phyloP scores from a whole-genome alignment of 2,113 vertebrate genomes.

The Eurystomus gularis region DNA sequence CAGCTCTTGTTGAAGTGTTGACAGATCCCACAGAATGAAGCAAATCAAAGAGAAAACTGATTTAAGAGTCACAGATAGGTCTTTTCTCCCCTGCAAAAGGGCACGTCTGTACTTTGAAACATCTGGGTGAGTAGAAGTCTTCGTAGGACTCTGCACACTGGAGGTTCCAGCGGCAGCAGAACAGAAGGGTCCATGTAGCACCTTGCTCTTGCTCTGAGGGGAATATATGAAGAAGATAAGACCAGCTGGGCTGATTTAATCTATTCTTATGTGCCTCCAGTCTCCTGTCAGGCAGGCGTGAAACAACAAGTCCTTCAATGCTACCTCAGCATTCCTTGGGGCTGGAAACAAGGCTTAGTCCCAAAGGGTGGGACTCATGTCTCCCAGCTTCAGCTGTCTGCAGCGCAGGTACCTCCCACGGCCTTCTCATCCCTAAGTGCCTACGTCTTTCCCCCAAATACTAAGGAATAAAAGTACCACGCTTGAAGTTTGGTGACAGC shows the following conservation, averaged over 20 bases:
- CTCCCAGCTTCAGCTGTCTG: neutral
- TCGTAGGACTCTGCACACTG: neutral
- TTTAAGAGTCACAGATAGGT: neutral
- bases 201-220: neutral
- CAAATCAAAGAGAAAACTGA: neutral
- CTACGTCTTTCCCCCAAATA: neutral
- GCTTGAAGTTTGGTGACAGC: neutral
- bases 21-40: neutral
- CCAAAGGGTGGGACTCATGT: neutral
- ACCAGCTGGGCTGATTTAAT: conserved; percentile 6
- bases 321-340: neutral
- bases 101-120: neutral
- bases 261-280: neutral
- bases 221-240: neutral
- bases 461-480: neutral
- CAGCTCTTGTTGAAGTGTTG: neutral
- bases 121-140: neutral
- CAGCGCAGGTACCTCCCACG: neutral
- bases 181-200: fast-evolving
- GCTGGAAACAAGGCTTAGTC: neutral
- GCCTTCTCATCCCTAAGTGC: neutral
- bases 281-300: neutral
- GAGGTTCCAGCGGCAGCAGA: neutral
- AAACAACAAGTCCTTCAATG: conserved; percentile 5
- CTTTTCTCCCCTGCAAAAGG: neutral